Percentiles rank a stretch among this genome's conserved stretches.
Conservation (phyloP, 2,888 invertebrate genomes). For the Agriotes lineatus region DNA sequence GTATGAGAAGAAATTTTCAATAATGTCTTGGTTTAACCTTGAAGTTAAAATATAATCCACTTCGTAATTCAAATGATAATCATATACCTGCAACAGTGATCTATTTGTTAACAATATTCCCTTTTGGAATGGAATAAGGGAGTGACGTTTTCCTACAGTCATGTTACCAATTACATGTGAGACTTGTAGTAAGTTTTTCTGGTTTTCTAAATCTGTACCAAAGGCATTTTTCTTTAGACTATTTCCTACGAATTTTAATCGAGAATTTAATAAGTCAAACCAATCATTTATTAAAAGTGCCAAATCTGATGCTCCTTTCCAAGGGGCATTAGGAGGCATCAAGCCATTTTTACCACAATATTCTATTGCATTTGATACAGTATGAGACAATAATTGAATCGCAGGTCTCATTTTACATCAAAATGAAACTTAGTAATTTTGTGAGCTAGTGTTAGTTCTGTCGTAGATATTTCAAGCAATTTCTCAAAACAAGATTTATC, state of each 20-base stretch:
- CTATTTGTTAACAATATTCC: constrained; percentile 25
- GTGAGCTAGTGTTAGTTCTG: not conserved
- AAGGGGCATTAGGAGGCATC: not conserved
- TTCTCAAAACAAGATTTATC: not conserved
- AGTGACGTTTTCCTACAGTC: constrained; percentile 29
- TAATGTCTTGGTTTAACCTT: constrained; percentile 17
- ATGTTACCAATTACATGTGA: constrained; percentile 2
- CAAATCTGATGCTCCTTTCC: not conserved
- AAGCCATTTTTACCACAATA: not conserved
- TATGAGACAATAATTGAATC: not conserved
- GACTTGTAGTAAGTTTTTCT: constrained; percentile 12
- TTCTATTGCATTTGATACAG: constrained; percentile 2
- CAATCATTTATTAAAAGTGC: not conserved
- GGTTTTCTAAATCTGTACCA: not conserved
- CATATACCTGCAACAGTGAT: constrained; percentile 6
- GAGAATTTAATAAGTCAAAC: not conserved
- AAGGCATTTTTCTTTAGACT: not conserved
- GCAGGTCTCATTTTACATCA: not conserved
- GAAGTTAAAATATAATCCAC: constrained; percentile 25
- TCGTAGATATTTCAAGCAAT: not conserved
- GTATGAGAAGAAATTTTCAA: constrained; percentile 25
- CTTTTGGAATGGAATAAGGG: constrained; percentile 37
- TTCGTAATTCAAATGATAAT: constrained; percentile 14
- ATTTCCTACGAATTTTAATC: not conserved
- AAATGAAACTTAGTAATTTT: not conserved